Evolutionary conservation across 2,113 vertebrate species (phyloP).

Genomic region (mouse (Mus musculus)): DNA sequence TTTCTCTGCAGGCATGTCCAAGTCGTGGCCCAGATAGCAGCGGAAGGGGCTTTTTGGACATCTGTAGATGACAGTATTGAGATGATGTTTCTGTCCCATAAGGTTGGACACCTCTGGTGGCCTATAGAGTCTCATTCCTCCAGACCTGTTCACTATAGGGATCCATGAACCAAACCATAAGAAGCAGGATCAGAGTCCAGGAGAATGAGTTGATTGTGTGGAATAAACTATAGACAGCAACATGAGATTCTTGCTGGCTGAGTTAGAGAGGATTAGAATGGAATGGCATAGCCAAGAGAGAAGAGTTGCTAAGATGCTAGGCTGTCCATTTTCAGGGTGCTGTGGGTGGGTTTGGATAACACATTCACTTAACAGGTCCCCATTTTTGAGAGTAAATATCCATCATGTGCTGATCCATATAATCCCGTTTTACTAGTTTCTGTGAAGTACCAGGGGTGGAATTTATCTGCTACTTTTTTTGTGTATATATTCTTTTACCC

Average conservation of each 20-base stretch:
- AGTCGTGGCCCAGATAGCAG: background rate
- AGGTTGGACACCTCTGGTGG: background rate
- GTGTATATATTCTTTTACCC: background rate
- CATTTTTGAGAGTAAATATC: background rate
- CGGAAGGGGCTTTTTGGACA: no score
- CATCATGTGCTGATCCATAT: background rate
- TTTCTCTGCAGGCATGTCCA: background rate
- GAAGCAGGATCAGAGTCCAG: background rate
- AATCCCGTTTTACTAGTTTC: constrained; percentile 19
- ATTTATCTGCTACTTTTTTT: constrained; percentile 23
- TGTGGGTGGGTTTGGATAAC: background rate
- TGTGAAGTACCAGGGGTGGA: background rate
- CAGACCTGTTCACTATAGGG: background rate
- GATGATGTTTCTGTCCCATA: background rate
- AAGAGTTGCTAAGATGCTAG: background rate
- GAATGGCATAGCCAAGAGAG: background rate
- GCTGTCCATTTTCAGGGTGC: background rate
- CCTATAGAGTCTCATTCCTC: background rate
- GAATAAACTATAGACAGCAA: background rate
- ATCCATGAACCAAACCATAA: background rate
- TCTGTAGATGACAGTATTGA: background rate
- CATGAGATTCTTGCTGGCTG: background rate
- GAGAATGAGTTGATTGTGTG: background rate
- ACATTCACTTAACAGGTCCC: background rate
- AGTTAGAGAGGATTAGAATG: background rate